Conservation (phyloP, 2,113 vertebrate genomes). For the Periophthalmus modestus region DNA sequence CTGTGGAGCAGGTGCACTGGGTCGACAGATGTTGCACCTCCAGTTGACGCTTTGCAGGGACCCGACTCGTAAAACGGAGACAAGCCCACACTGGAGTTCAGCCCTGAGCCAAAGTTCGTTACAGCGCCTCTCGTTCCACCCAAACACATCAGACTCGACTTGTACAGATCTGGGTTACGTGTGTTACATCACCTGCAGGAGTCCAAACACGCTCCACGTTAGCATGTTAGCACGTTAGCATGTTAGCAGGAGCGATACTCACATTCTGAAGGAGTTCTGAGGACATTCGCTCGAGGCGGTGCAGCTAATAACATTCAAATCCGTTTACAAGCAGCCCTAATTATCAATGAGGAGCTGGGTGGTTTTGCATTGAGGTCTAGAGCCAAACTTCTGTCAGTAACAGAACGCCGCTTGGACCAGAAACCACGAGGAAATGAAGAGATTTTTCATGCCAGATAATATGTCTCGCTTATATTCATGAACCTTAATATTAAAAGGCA, state of each 20-base stretch:
- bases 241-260: background rate
- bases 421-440: background rate
- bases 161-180: conserved; percentile 23
- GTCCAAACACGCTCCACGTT: background rate
- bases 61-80: conserved; percentile 11
- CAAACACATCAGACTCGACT: conserved; percentile 20
- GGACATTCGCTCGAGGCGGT: background rate
- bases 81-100: conserved; percentile 32
- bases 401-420: background rate
- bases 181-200: conserved; percentile 7
- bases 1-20: conserved; percentile 22
- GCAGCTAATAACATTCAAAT: too few species aligned
- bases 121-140: conserved; percentile 15
- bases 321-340: background rate
- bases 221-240: background rate
- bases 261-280: background rate
- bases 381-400: background rate
- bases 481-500: too few species aligned
- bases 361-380: background rate
- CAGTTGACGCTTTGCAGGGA: conserved; percentile 21
- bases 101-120: conserved; percentile 5
- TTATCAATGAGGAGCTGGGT: background rate
- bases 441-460: background rate
- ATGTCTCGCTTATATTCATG: too few species aligned
- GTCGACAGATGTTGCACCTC: conserved; percentile 23